Evolutionary conservation across 2,113 vertebrate genomes (phyloP).

Genomic region (Syngnathus scovelli): DNA sequence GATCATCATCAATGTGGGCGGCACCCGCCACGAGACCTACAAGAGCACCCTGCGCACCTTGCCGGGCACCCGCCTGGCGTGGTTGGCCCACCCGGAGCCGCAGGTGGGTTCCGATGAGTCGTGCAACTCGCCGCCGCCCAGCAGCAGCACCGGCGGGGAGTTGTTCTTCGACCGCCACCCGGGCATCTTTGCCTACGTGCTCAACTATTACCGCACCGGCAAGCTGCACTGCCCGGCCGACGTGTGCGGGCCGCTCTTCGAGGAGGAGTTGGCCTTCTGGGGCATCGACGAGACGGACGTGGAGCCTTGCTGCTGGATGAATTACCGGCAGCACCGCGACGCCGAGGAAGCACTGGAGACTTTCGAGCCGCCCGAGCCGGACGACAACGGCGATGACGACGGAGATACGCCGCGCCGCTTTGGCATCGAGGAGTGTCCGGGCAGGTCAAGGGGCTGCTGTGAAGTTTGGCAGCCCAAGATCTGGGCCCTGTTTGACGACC

Average conservation of each 20-base stretch:
- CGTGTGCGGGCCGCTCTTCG: constrained; percentile 93
- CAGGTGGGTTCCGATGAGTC: constrained; percentile 70
- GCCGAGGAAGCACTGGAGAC: constrained; percentile 94
- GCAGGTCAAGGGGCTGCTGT: constrained; percentile 76
- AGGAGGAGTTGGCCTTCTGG: constrained; percentile 97
- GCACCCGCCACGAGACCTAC: constrained; percentile 96
- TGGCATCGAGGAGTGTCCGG: constrained; percentile 78
- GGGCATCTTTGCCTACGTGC: constrained; percentile 92
- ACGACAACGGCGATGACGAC: constrained; percentile 68
- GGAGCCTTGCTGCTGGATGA: constrained; percentile 99
- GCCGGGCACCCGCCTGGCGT: constrained; percentile 91
- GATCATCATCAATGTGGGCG: constrained; percentile 94
- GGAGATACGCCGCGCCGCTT: constrained; percentile 75
- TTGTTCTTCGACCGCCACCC: constrained; percentile 96
- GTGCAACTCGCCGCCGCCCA: constrained; percentile 60
- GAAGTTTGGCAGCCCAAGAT: constrained; percentile 83
- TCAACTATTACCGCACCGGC: constrained; percentile 96
- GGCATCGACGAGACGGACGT: constrained; percentile 97
- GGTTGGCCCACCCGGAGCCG: constrained; percentile 83
- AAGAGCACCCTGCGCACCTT: constrained; percentile 90
- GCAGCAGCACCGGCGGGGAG: constrained; percentile 61
- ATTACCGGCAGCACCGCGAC: constrained; percentile 92
- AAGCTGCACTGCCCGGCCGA: constrained; percentile 98
- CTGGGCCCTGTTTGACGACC: constrained; percentile 97
- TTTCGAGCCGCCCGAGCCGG: constrained; percentile 85